phyloP scores from a whole-genome alignment of 35 echinoderm and acorn worm genomes.

The Ptychodera flava region DNA sequence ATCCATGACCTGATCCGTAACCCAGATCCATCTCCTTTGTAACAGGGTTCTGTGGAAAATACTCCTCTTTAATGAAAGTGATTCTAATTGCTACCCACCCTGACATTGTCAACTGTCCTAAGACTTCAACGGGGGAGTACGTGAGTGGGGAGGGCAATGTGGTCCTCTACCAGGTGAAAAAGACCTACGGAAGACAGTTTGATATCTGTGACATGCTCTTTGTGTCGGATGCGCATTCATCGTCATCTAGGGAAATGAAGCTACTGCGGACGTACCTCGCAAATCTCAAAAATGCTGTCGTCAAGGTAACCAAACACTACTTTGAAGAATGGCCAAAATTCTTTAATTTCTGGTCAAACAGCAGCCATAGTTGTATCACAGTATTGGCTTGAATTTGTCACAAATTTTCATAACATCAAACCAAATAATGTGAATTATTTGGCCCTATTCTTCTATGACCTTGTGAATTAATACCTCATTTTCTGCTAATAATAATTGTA shows the following conservation, averaged over 20 bases:
- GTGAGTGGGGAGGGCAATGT: slow-evolving; percentile 97
- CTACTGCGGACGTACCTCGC: slow-evolving; percentile 67
- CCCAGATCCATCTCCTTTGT: too few relatives aligned
- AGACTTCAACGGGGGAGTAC: slow-evolving; percentile 69
- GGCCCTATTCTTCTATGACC: too few relatives aligned
- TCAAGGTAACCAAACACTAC: slow-evolving; percentile 54
- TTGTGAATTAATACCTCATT: too few relatives aligned
- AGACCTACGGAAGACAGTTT: slow-evolving; percentile 72
- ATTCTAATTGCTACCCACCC: slow-evolving; percentile 89
- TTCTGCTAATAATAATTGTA: too few relatives aligned
- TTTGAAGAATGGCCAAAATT: too few relatives aligned
- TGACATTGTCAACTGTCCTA: slow-evolving; percentile 80
- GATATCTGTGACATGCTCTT: slow-evolving; percentile 99
- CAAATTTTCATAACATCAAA: too few relatives aligned
- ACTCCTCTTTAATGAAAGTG: slow-evolving; percentile 72
- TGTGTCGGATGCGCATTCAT: slow-evolving; percentile 69
- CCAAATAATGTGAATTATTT: too few relatives aligned
- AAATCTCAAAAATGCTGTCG: slow-evolving; percentile 67
- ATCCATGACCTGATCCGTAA: too few relatives aligned
- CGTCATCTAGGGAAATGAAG: slow-evolving; percentile 87
- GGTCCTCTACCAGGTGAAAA: slow-evolving; percentile 94
- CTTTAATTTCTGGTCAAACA: too few relatives aligned
- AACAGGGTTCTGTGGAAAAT: slow-evolving; percentile 96
- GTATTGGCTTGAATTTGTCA: too few relatives aligned
- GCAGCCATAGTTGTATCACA: too few relatives aligned